phyloP scores from a whole-genome alignment of 2,888 invertebrate species.

The Parnassius glacialis region DNA sequence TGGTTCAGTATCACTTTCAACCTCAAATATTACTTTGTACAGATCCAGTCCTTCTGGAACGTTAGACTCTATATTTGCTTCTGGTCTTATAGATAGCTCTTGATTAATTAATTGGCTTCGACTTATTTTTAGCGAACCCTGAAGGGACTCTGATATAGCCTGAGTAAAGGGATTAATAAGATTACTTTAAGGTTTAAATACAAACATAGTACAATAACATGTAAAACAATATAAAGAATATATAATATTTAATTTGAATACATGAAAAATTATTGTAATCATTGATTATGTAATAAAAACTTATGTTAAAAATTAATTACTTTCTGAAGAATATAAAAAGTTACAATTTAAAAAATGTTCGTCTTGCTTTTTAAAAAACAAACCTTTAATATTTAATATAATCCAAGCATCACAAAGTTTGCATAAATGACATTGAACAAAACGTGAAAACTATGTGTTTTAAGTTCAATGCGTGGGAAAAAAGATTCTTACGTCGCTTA shows the following conservation, averaged over 20 bases:
- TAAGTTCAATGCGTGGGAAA: no score
- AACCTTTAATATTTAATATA: no score
- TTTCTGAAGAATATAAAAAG: neutral
- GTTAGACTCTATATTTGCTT: slow-evolving; percentile 72
- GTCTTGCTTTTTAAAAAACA: no score
- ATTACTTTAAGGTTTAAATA: neutral
- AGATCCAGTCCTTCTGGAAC: slow-evolving; percentile 71
- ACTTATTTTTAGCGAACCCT: slow-evolving; percentile 60
- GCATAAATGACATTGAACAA: neutral
- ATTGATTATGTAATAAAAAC: neutral
- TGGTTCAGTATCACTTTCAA: slow-evolving; percentile 63
- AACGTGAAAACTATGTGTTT: neutral
- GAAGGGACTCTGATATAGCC: slow-evolving; percentile 71
- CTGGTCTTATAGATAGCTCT: slow-evolving; percentile 67
- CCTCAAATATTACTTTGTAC: slow-evolving; percentile 69
- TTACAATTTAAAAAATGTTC: neutral
- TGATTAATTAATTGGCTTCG: slow-evolving; percentile 68
- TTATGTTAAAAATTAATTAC: neutral
- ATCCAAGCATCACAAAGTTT: neutral
- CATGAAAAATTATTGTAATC: no score
- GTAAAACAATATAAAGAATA: neutral
- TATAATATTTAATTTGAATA: no score
- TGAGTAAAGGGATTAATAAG: slow-evolving; percentile 36
- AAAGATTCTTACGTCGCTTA: slow-evolving; percentile 70
- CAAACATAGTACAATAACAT: neutral